Evolutionary conservation across 1,140 invertebrate genomes (phyloP), one percentile per base, ranked within the genome.

Genomic region (Neuroterus valhalla): DNA sequence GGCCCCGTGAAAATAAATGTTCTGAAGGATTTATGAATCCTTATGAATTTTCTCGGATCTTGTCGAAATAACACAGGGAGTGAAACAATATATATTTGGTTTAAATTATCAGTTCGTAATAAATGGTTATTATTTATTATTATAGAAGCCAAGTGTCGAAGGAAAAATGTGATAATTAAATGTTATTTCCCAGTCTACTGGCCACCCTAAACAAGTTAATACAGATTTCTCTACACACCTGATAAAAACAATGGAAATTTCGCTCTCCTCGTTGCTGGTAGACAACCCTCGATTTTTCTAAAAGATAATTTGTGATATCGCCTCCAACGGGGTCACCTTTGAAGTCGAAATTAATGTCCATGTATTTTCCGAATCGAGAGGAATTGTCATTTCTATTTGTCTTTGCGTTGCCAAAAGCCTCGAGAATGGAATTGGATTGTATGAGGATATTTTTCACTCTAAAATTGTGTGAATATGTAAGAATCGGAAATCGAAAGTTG

Each of bases 301-400:
- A 91, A 19, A 99, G 91, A 90, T 99, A 99, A 90, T 99, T 99
- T 76, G 95, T 97, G 77, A 99, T 97, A 84, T 98, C 96, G 12
- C 98, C 98, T 26, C 98, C 98, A 52, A 98, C 93, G 0, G 98
- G 98, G 90, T 99, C 98, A 0, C 97, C 98, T 91, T 99, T 99
- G 89, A 98, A 99, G 90, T 99, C 97, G 90, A 99, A 99, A 91
- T 99, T 97, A 77, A 99, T 99, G 87, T 99, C 98, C 98, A 99
- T 99, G 88, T 99, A 99, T 89, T 99, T 99, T 68, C 98, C 98
- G 91, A 99, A 99, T 42, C 98, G 93, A 66, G 97, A 98, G 0
- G 97, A 98, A 91, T 99, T 99, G 88, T 99, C 98, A 90, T 99
- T 99, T 62, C 98, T 92, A 83, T 96, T 99, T 3, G 98, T 99